Percentiles rank a stretch among this genome's conserved stretches.
These are phyloP conservation scores for Argopecten irradians DNA, from an alignment of 1,140 invertebrate species.

Conservation along the genomic window DNA sequence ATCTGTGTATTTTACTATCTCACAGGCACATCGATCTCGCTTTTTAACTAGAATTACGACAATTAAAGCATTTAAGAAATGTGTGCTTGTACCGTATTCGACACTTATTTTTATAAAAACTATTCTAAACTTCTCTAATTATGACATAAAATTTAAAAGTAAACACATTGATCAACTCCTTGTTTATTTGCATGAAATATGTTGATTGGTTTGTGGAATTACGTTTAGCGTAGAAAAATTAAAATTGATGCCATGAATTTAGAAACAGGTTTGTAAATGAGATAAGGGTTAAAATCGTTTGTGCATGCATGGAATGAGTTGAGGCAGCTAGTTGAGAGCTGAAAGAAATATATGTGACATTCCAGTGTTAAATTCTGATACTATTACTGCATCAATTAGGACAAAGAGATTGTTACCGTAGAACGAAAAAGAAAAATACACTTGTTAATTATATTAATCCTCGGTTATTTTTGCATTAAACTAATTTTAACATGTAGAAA, in stretches of 20 bases:
- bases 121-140: conserved; percentile 11
- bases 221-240: neutral
- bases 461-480: conserved; percentile 16
- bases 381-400: neutral
- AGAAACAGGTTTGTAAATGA: neutral
- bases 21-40: neutral
- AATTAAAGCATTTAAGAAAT: conserved; percentile 9
- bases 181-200: conserved; percentile 23
- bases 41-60: conserved; percentile 3
- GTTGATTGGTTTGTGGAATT: conserved; percentile 17
- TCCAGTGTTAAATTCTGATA: conserved; percentile 18
- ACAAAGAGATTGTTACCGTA: conserved; percentile 22
- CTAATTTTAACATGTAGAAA: conserved; percentile 18
- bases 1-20: neutral
- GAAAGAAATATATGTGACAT: conserved; percentile 18
- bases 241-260: conserved; percentile 19
- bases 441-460: neutral
- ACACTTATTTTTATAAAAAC: conserved; percentile 10
- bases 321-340: neutral
- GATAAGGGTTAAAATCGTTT: conserved; percentile 15
- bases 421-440: conserved; percentile 19
- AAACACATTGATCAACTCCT: neutral
- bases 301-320: neutral
- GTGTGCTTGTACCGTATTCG: neutral
- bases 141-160: conserved; percentile 12